Base-by-base conservation (phyloP, 1,140 invertebrate species). In the Calliopsis andreniformis region DNA sequence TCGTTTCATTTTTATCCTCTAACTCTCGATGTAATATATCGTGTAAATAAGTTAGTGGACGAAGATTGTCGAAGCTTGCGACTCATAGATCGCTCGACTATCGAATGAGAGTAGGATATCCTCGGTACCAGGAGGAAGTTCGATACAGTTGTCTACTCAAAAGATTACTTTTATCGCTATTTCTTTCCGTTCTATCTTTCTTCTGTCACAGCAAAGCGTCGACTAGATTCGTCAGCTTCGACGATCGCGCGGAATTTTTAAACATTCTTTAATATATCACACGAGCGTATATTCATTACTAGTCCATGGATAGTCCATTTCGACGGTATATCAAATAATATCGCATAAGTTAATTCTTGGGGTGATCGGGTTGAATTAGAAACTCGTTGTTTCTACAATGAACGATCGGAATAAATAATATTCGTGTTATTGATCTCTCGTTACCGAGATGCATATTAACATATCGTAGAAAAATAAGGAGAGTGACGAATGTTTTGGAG, bases 11-110 rank as follows among this genome's bases (percentile, higher is more conserved):
- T 76, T 32, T 30, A 59, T 51, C 59, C 32, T 55, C 28, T 30
- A 14, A 72, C 42, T 72, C 59, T 62, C 42, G 55, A 56, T 69
- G 62, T 79, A 76, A 79, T 25, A 66, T 76, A 76, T 63, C 64
- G 30, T 63, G 77, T 76, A 68, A 68, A 69, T 76, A 68, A 18
- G 25, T 68, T 77, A 20, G 16, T 8, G 18, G 64, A 39, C 10
- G 35, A 39, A 39, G 35, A 35, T 79, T 43, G 64, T 20, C 42
- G 39, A 63, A 69, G 28, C 56, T 79, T 42, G 42, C 25, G 12
- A 10, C 16, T 28, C 7, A 23, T n/a, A 5, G 14, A 12, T 16
- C n/a, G 10, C 32, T 23, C 35, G 23, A 16, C 16, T 14, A 32
- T 59, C 5, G 10, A 6, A 39, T 4, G 55, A 0, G 10, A 39